Evolutionary conservation across 2,797 vertebrate genomes (phyloP).

Genomic region (Poecilia picta): DNA sequence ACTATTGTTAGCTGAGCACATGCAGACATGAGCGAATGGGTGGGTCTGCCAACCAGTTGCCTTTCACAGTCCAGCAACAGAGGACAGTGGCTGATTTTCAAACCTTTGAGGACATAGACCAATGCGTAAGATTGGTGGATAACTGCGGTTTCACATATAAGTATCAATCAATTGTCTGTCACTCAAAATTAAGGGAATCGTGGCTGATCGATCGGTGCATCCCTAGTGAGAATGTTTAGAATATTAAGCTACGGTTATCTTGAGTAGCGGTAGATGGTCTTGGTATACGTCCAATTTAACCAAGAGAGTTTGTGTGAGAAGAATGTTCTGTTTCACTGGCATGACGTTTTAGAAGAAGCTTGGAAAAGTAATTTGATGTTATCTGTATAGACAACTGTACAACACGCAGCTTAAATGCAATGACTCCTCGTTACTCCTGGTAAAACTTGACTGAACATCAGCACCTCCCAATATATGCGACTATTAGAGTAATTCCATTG

Average conservation of each 20-base stretch:
- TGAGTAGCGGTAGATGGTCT: background rate
- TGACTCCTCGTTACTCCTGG: background rate
- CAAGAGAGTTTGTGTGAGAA: background rate
- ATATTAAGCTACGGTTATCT: background rate
- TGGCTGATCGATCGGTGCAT: background rate
- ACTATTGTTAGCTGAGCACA: no score
- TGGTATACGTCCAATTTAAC: background rate
- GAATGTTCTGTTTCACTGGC: background rate
- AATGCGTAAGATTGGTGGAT: no score
- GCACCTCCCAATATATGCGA: background rate
- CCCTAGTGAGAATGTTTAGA: background rate
- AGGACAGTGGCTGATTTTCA: no score
- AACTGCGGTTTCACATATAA: no score
- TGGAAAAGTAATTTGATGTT: background rate
- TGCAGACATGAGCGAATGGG: no score
- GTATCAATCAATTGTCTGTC: no score
- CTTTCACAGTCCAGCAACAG: no score
- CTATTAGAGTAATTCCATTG: background rate
- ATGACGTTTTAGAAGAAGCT: background rate
- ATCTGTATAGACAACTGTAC: background rate
- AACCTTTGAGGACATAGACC: no score
- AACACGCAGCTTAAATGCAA: background rate
- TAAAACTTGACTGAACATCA: slow-evolving; percentile 5
- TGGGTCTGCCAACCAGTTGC: no score
- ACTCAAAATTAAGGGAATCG: background rate